phyloP scores from a whole-genome alignment of 2,888 invertebrate genomes.

The Sphaeridia pumilis region DNA sequence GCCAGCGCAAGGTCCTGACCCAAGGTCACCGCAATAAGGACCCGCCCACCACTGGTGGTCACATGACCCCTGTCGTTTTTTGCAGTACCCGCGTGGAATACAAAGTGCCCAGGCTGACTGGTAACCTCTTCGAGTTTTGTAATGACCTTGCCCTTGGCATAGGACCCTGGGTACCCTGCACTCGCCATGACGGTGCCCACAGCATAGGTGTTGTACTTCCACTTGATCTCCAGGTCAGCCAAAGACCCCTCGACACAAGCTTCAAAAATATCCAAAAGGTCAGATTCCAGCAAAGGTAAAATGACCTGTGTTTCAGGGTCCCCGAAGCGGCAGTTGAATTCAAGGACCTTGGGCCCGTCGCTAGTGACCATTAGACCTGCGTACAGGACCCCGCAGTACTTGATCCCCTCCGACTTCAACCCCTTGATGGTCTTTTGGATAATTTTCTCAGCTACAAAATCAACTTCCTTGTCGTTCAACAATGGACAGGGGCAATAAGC shows the following conservation, averaged over 20 bases:
- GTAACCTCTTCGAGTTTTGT: constrained; percentile 51
- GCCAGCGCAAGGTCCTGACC: constrained; percentile 58
- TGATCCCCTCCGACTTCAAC: constrained; percentile 55
- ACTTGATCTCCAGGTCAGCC: constrained; percentile 48
- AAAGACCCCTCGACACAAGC: constrained; percentile 62
- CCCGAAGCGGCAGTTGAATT: constrained; percentile 96
- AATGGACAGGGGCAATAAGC: constrained; percentile 87
- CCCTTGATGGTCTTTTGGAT: constrained; percentile 71
- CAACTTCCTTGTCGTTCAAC: constrained; percentile 51
- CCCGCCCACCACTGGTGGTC: constrained; percentile 76
- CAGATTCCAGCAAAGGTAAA: constrained; percentile 69
- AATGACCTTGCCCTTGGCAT: constrained; percentile 78
- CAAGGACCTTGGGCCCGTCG: constrained; percentile 81
- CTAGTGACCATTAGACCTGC: constrained; percentile 91
- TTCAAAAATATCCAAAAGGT: constrained; percentile 63
- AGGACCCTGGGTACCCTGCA: constrained; percentile 79
- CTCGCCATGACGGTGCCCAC: constrained; percentile 90
- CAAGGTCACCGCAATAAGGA: constrained; percentile 65
- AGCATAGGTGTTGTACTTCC: constrained; percentile 56
- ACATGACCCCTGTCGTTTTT: constrained; percentile 52
- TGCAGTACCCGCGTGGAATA: constrained; percentile 80
- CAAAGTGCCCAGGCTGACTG: constrained; percentile 46
- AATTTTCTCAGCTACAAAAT: constrained; percentile 56
- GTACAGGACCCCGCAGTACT: constrained; percentile 66
- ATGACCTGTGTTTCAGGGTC: constrained; percentile 98